These are phyloP conservation scores for Spodoptera exigua DNA, from an alignment of 2,888 invertebrate genomes.

Conservation along the genomic window DNA sequence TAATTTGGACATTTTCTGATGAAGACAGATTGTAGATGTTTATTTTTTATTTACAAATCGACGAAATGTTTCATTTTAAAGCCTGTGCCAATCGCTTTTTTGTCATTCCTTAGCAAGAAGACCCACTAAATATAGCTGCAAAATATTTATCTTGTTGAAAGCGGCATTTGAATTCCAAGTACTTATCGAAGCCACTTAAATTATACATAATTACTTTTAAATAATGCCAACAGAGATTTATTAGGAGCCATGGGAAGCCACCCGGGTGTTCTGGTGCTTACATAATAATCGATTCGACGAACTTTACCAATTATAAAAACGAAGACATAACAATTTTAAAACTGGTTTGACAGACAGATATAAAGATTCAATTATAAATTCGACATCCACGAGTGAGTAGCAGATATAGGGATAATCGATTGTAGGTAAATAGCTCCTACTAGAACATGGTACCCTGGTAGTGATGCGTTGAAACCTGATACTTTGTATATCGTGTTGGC, in stretches of 20 bases:
- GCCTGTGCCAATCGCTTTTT: no score
- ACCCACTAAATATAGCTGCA: no score
- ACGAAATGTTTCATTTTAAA: no score
- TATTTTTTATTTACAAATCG: no score
- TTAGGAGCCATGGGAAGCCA: constrained; percentile 16
- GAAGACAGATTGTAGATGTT: no score
- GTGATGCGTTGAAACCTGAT: no score
- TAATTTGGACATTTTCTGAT: no score
- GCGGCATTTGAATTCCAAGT: no score
- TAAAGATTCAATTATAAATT: constrained; percentile 14
- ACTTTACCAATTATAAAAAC: constrained; percentile 33
- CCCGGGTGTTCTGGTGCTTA: constrained; percentile 14
- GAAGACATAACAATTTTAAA: constrained; percentile 26
- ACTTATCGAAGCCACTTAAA: constrained; percentile 13
- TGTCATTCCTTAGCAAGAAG: no score
- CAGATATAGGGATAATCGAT: not conserved
- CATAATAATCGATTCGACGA: constrained; percentile 41
- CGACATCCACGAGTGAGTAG: constrained; percentile 1
- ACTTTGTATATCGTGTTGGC: no score
- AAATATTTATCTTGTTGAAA: not conserved
- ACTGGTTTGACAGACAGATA: constrained; percentile 32
- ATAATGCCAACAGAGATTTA: constrained; percentile 24
- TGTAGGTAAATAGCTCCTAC: not conserved
- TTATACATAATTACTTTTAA: constrained; percentile 15
- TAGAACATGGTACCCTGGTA: not conserved